These are phyloP conservation scores for Taurulus bubalis DNA, from an alignment of 2,113 vertebrate species.

Conservation along the genomic window DNA sequence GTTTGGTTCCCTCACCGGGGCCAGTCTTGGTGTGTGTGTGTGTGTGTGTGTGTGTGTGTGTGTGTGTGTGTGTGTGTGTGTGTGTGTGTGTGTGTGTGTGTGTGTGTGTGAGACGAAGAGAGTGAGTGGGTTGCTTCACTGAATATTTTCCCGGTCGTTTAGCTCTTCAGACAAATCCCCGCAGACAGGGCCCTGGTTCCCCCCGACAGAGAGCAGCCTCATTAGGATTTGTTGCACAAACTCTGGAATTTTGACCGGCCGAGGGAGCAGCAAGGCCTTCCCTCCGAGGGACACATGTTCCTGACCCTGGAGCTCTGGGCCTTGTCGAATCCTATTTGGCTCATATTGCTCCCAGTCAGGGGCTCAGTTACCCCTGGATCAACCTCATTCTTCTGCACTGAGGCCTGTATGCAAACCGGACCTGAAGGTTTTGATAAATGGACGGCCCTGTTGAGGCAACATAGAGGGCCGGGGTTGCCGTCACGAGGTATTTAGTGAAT, in stretches of 20 bases:
- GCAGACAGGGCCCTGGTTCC: conserved; percentile 47
- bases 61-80: no score
- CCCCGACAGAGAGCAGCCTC: conserved; percentile 68
- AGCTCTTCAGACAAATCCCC: conserved; percentile 57
- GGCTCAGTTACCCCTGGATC: conserved; percentile 52
- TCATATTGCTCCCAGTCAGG: conserved; percentile 52
- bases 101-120: conserved; percentile 5
- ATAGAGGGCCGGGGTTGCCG: not conserved
- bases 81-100: no score
- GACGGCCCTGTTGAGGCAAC: conserved; percentile 46
- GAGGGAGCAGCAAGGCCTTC: conserved; percentile 38
- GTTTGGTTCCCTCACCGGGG: conserved; percentile 14
- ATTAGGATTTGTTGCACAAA: conserved; percentile 76
- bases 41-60: no score
- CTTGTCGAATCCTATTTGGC: conserved; percentile 75
- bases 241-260: conserved; percentile 52
- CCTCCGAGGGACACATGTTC: conserved; percentile 64
- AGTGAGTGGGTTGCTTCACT: conserved; percentile 33
- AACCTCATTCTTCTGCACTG: conserved; percentile 30
- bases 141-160: conserved; percentile 48
- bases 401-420: conserved; percentile 33
- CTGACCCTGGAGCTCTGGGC: conserved; percentile 63
- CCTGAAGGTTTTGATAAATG: conserved; percentile 45
- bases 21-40: not conserved
- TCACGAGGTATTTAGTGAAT: conserved; percentile 15